These are phyloP conservation scores for Melipona beecheii DNA, from an alignment of 2,888 invertebrate species.

Conservation along the genomic window DNA sequence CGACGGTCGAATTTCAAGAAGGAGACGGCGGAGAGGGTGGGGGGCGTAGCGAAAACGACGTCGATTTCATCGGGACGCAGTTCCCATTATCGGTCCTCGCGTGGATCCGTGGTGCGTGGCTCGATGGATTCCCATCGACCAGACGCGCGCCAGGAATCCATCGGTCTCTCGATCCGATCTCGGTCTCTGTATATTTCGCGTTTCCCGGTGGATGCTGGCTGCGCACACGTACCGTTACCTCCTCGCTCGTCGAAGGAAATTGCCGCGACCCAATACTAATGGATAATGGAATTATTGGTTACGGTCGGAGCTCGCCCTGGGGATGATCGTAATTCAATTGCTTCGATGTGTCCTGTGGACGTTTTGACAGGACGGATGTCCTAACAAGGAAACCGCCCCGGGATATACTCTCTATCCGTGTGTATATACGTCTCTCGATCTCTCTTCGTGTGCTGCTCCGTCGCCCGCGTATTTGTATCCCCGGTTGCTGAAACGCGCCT, in stretches of 20 bases:
- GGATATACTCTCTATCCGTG: conserved; percentile 69
- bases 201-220: conserved; percentile 37
- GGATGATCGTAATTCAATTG: conserved; percentile 84
- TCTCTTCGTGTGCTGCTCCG: conserved; percentile 12
- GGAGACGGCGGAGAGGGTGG: background rate
- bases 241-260: conserved; percentile 77
- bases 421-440: background rate
- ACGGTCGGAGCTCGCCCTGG: conserved; percentile 80
- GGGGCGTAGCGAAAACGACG: conserved; percentile 8
- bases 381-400: conserved; percentile 83
- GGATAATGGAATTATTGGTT: conserved; percentile 84
- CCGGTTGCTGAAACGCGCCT: background rate
- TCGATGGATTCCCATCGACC: conserved; percentile 54
- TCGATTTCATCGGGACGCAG: conserved; percentile 47
- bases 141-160: conserved; percentile 59
- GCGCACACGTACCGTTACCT: conserved; percentile 57
- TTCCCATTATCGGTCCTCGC: conserved; percentile 50
- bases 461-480: conserved; percentile 41
- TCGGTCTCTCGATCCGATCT: conserved; percentile 59
- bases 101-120: conserved; percentile 27
- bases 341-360: conserved; percentile 83
- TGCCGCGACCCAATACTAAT: conserved; percentile 84
- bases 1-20: conserved; percentile 10
- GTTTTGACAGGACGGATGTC: conserved; percentile 84
- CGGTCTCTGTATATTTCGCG: conserved; percentile 55